phyloP scores from a whole-genome alignment of 2,113 vertebrate genomes.

The Physeter macrocephalus region DNA sequence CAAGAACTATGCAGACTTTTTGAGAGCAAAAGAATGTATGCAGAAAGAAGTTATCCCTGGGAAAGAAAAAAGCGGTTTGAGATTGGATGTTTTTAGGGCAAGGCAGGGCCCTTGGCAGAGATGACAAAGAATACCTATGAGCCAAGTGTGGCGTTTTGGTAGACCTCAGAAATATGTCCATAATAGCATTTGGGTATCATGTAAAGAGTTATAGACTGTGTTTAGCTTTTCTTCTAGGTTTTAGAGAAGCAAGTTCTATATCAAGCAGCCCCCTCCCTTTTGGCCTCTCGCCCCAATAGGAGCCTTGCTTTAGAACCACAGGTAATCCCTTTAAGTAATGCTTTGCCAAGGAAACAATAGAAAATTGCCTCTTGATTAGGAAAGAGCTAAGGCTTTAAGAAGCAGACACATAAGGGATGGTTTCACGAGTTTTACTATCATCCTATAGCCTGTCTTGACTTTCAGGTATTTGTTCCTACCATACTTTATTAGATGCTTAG shows the following conservation, averaged over 20 bases:
- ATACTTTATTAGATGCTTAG: neutral
- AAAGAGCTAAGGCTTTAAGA: constrained; percentile 11
- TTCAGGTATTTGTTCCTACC: constrained; percentile 21
- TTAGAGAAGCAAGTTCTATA: neutral
- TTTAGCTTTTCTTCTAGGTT: neutral
- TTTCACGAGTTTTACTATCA: constrained; percentile 20
- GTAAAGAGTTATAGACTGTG: neutral
- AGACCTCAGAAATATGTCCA: neutral
- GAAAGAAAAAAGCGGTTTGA: neutral
- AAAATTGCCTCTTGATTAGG: neutral
- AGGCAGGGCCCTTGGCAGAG: neutral
- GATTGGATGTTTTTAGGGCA: neutral
- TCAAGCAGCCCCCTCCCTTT: neutral
- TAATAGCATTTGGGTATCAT: neutral
- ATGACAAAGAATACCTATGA: neutral
- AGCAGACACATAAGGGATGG: neutral
- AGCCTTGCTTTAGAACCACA: neutral
- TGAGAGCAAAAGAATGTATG: neutral
- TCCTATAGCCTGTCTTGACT: constrained; percentile 9
- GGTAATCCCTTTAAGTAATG: neutral
- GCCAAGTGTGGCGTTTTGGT: neutral
- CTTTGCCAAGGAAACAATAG: constrained; percentile 14
- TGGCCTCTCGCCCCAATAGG: neutral
- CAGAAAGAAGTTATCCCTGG: constrained; percentile 23
- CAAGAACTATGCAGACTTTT: constrained; percentile 61